phyloP scores from a whole-genome alignment of 2,113 vertebrate genomes.

The Pyrgilauda ruficollis region DNA sequence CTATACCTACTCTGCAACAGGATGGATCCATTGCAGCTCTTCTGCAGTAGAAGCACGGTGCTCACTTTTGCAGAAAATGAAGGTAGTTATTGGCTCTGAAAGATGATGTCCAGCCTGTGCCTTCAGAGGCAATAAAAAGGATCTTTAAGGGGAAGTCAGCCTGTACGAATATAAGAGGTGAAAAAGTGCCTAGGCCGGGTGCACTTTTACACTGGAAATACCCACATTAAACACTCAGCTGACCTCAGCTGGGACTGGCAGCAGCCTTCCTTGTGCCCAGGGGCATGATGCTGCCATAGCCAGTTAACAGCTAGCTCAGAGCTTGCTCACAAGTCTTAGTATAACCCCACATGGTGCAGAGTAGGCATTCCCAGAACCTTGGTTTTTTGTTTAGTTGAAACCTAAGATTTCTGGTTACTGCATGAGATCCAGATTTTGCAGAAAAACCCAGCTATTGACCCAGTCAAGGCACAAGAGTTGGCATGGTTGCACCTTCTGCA shows the following conservation, averaged over 20 bases:
- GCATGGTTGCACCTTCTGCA: neutral
- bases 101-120: neutral
- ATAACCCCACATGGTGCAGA: fast-evolving
- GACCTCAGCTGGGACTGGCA: neutral
- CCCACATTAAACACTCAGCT: neutral
- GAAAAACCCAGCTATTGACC: neutral
- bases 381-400: neutral
- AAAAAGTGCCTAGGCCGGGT: neutral
- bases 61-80: neutral
- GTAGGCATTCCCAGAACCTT: neutral
- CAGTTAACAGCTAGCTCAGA: neutral
- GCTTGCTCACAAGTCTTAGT: fast-evolving
- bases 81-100: neutral
- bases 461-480: neutral
- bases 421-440: neutral
- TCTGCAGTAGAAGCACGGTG: neutral
- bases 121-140: neutral
- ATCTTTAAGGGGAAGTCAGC: neutral
- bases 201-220: neutral
- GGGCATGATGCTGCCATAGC: neutral
- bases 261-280: neutral
- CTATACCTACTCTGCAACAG: neutral
- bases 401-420: neutral
- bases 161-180: neutral
- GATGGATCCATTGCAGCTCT: neutral